Evolutionary conservation across 1,140 invertebrate genomes (phyloP).

Genomic region (Aethina tumida): DNA sequence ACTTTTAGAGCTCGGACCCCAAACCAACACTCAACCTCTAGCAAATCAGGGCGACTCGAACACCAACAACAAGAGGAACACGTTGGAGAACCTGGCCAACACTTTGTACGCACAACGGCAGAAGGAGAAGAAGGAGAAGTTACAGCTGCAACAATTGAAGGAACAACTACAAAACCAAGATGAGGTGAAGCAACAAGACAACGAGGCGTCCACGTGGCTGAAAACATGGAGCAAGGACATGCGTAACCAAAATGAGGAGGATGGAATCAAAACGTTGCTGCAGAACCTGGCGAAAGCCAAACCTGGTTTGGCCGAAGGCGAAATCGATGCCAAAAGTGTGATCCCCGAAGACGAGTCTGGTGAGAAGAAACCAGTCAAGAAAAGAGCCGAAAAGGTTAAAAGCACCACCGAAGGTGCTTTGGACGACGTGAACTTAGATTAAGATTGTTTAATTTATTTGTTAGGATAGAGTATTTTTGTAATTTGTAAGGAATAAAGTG

Average conservation of each 20-base stretch:
- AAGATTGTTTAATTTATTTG: too few species aligned
- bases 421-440: too few species aligned
- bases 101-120: slow-evolving; percentile 29
- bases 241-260: slow-evolving; percentile 9
- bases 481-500: too few species aligned
- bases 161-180: slow-evolving; percentile 4
- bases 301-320: slow-evolving; percentile 28
- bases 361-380: too few species aligned
- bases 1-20: slow-evolving; percentile 65
- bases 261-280: not conserved
- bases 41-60: slow-evolving; percentile 32
- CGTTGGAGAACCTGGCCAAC: slow-evolving; percentile 23
- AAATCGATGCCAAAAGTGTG: slow-evolving; percentile 33
- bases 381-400: too few species aligned
- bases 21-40: slow-evolving; percentile 54
- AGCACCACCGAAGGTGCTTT: too few species aligned
- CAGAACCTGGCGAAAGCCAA: slow-evolving; percentile 11
- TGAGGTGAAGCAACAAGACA: slow-evolving; percentile 5
- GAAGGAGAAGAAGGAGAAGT: slow-evolving; percentile 20
- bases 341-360: too few species aligned
- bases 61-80: slow-evolving; percentile 24
- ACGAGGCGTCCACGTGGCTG: slow-evolving; percentile 23
- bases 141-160: slow-evolving; percentile 7
- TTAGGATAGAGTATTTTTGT: too few species aligned
- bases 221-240: slow-evolving; percentile 24